Evolutionary conservation across 2,797 vertebrate genomes (phyloP), one percentile per base, ranked within the genome.

Genomic region (Erethizon dorsatum): DNA sequence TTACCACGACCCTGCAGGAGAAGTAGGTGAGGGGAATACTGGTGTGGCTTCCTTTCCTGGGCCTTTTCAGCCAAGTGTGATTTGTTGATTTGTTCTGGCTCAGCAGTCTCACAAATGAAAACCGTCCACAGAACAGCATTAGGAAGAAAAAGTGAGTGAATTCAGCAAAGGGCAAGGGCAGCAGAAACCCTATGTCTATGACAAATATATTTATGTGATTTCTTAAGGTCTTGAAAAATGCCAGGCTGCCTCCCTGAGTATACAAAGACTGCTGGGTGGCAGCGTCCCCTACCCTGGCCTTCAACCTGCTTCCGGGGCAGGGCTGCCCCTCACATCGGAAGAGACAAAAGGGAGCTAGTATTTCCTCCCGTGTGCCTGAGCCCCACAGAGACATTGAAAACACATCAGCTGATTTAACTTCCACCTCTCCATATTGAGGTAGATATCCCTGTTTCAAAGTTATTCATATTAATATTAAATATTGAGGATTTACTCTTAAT

Each of bases 131-230:
- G 69, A 92, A 69, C 18, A 67, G 12, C 61, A 71, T 75, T 79
- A 90, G 56, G 54, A 91, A 92, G 82, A 79, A 94, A 96, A 79
- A 59, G n/a, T 20, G 88, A 85, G 52, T 84, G 86, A 93, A 8
- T 88, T 31, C 1, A 28, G 57, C 73, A 94, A 67, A 92, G 65
- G 63, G 67, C 56, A 86, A 79, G 31, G 88, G 56, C 12, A 54
- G 63, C 56, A 88, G 87, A 94, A 84, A 87, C 47, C 63, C 17
- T 82, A 11, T 24, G 17, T 87, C 83, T 96, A 57, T 89, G 69
- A 93, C 87, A 94, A 92, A 92, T 59, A 57, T 80, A 47, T 86
- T 94, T 91, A 54, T 47, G 31, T 45, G 45, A 71, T 94, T 95
- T 94, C 33, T 67, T 71, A 31, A 94, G 56, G 13, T 22, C 75